A percentile compares a stretch with the other conserved stretches of the same genome.
Conservation (phyloP, 2,888 invertebrate species). For the Hipparchia sbordonii region DNA sequence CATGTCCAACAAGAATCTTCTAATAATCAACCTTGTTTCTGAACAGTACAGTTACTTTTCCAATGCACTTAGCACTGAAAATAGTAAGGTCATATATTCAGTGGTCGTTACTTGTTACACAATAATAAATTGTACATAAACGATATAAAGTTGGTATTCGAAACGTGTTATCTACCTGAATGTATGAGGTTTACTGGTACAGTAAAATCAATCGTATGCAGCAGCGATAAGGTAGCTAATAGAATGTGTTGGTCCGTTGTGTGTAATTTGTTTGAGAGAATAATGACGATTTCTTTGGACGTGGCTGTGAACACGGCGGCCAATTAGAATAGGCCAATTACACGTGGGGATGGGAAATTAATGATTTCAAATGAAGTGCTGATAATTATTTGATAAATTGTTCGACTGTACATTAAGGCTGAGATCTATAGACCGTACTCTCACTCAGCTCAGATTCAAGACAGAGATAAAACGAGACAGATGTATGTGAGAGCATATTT, state of each 20-base stretch:
- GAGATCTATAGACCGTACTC: no score
- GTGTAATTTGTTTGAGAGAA: conserved; percentile 19
- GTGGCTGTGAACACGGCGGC: conserved; percentile 34
- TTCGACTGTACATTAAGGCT: neutral
- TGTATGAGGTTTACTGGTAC: neutral
- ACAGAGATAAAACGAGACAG: no score
- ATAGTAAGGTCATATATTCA: conserved; percentile 1
- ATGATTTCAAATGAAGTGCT: neutral
- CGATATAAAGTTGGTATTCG: conserved; percentile 7
- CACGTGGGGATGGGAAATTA: conserved; percentile 11
- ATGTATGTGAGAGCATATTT: no score
- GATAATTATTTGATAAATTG: neutral
- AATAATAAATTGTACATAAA: conserved; percentile 6
- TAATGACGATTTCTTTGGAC: conserved; percentile 37
- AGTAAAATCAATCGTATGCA: conserved; percentile 23
- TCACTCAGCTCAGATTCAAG: no score
- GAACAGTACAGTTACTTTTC: neutral
- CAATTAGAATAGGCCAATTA: conserved; percentile 33
- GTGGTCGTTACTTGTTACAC: conserved; percentile 6
- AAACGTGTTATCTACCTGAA: neutral
- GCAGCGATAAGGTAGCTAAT: conserved; percentile 19
- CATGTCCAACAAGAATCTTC: neutral
- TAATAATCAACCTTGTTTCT: neutral
- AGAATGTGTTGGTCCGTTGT: neutral
- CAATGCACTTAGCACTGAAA: neutral